Evolutionary conservation across 2,113 vertebrate species (phyloP).

Genomic region (Oplegnathus fasciatus): DNA sequence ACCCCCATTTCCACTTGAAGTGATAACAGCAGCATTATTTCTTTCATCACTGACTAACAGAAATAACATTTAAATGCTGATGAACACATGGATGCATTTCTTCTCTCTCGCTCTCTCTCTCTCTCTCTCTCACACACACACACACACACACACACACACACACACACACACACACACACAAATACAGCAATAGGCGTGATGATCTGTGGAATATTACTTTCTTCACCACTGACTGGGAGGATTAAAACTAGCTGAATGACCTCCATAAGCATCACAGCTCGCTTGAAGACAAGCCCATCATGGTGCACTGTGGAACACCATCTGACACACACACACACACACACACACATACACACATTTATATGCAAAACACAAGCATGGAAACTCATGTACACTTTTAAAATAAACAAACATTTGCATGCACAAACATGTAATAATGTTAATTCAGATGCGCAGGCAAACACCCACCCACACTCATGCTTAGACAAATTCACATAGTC

Average conservation of each 20-base stretch:
- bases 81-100: background rate
- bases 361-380: background rate
- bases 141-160: background rate
- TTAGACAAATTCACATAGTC: too few relatives aligned
- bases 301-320: too few relatives aligned
- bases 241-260: constrained; percentile 5
- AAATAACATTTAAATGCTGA: constrained; percentile 11
- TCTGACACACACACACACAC: too few relatives aligned
- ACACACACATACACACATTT: background rate
- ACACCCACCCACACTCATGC: background rate
- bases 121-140: too few relatives aligned
- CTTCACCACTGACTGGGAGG: constrained; percentile 1
- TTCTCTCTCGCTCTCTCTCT: too few relatives aligned
- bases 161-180: background rate
- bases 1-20: background rate
- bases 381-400: background rate
- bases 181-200: background rate
- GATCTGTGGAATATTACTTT: constrained; percentile 1
- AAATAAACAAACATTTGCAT: background rate
- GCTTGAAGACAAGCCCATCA: background rate
- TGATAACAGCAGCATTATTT: background rate
- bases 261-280: constrained; percentile 13
- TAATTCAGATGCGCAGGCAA: background rate
- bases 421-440: background rate
- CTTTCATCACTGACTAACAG: background rate